Evolutionary conservation across 1,140 invertebrate genomes (phyloP).

Genomic region (Drosophila sechellia): DNA sequence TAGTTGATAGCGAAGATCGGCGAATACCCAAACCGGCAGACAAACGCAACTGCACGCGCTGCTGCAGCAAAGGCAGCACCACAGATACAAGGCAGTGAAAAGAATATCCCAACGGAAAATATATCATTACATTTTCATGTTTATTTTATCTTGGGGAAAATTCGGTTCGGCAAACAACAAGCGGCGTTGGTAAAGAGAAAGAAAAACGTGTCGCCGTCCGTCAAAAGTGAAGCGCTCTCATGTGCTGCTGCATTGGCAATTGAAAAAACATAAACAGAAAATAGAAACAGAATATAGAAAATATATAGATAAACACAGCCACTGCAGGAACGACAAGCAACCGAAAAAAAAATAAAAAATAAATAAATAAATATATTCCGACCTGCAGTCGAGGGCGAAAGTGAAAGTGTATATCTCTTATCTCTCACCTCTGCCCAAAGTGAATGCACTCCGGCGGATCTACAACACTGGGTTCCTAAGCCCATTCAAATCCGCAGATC

Average conservation of each 20-base stretch:
- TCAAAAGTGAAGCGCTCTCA: conserved; percentile 36
- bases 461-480: conserved; percentile 13
- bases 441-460: conserved; percentile 59
- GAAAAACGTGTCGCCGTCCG: conserved; percentile 52
- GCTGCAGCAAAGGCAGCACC: neutral
- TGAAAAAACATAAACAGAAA: conserved; percentile 47
- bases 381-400: conserved; percentile 16
- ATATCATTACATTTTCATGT: conserved; percentile 51
- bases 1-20: conserved; percentile 66
- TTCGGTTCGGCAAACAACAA: conserved; percentile 30
- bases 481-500: conserved; percentile 2
- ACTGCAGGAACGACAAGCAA: conserved; percentile 2
- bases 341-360: neutral
- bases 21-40: conserved; percentile 15
- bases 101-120: conserved; percentile 22
- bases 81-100: neutral
- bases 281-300: conserved; percentile 32
- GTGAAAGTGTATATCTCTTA: conserved; percentile 34
- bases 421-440: conserved; percentile 29
- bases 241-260: conserved; percentile 41
- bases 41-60: conserved; percentile 44
- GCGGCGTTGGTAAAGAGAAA: neutral
- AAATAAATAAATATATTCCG: neutral
- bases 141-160: conserved; percentile 46
- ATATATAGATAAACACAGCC: conserved; percentile 39